Evolutionary conservation across 2,113 vertebrate genomes (phyloP).

Genomic region (Regulus satrapa): DNA sequence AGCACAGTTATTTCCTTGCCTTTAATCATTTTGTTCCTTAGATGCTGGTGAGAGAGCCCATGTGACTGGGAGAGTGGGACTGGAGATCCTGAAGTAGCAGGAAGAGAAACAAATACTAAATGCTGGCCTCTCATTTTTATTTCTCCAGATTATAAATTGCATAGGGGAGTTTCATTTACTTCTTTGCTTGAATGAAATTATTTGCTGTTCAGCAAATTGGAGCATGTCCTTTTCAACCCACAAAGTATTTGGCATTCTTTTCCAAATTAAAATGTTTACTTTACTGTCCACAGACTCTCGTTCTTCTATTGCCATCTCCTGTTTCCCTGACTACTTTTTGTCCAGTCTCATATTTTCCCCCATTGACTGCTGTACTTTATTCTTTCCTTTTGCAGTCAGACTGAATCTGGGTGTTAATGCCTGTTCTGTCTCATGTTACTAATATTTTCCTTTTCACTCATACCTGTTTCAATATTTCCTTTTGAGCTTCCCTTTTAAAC

Average conservation of each 20-base stretch:
- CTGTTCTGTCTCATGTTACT: background rate
- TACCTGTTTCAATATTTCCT: background rate
- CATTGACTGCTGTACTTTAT: background rate
- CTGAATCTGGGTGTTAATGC: background rate
- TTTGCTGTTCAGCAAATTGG: background rate
- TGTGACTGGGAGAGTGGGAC: background rate
- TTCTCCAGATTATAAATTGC: background rate
- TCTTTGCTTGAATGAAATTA: slow-evolving; percentile 2
- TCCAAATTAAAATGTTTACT: background rate
- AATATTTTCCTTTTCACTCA: background rate
- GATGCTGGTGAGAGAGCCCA: background rate
- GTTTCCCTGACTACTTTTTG: background rate
- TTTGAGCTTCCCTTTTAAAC: background rate
- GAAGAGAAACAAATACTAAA: background rate
- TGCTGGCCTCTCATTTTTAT: background rate
- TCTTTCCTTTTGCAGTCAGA: background rate
- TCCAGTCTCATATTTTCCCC: background rate
- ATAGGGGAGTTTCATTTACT: background rate
- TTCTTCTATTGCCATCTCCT: background rate
- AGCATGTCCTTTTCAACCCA: background rate
- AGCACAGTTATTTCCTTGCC: background rate
- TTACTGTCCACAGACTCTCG: background rate
- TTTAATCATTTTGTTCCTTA: background rate
- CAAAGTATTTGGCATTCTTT: background rate
- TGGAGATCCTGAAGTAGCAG: background rate